Conservation (phyloP, 2,797 vertebrate species). For the Myotis planiceps region DNA sequence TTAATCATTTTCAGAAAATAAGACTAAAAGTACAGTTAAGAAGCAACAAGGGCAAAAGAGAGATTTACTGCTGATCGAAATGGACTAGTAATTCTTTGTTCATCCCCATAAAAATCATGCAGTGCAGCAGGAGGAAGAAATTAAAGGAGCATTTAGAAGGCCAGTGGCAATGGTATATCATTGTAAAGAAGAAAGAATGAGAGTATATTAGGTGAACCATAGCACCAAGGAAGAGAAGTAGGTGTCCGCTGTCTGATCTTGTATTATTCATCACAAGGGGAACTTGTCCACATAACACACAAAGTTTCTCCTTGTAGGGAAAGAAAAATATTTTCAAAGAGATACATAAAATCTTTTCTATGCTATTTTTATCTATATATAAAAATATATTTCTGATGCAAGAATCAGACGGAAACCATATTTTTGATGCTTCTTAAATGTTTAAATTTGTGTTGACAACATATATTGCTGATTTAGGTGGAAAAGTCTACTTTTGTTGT, state of each 20-base stretch:
- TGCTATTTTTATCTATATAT: background rate
- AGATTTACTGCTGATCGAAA: slow-evolving; percentile 87
- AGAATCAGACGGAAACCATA: background rate
- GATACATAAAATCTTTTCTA: background rate
- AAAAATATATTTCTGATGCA: background rate
- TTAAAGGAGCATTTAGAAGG: slow-evolving; percentile 86
- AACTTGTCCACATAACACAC: background rate
- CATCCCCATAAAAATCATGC: slow-evolving; percentile 85
- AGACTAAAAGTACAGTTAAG: slow-evolving; percentile 73
- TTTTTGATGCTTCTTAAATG: background rate
- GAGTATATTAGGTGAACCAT: slow-evolving; percentile 67
- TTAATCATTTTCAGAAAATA: slow-evolving; percentile 84
- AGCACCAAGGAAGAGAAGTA: slow-evolving; percentile 53
- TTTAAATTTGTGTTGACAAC: background rate
- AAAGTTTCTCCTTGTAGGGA: slow-evolving; percentile 61
- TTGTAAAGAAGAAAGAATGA: slow-evolving; percentile 77
- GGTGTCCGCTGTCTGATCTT: background rate
- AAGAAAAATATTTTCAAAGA: slow-evolving; percentile 74
- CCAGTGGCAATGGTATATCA: slow-evolving; percentile 80
- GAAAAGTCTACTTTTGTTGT: background rate
- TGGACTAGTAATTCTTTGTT: slow-evolving; percentile 85
- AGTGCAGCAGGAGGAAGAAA: slow-evolving; percentile 80
- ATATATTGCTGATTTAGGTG: background rate
- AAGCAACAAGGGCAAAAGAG: slow-evolving; percentile 85
- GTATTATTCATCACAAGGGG: background rate